Evolutionary conservation across 2,888 invertebrate genomes (phyloP).

Genomic region (Lumbricus terrestris): DNA sequence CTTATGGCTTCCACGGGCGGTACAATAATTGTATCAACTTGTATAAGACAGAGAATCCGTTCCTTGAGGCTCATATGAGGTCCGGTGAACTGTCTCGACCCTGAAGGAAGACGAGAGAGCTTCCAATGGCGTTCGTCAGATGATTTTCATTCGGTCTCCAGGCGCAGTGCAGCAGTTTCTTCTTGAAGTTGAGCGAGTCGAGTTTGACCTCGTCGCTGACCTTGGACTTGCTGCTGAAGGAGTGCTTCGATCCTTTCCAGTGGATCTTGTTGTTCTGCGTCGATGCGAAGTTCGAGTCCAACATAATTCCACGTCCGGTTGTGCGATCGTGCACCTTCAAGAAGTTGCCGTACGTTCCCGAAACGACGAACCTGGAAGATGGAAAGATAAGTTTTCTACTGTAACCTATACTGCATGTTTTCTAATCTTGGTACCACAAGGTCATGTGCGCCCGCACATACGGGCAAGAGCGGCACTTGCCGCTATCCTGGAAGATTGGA

Average conservation of each 20-base stretch:
- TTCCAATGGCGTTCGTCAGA: conserved; percentile 97
- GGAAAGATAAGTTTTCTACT: neutral
- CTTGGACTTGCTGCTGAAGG: conserved; percentile 81
- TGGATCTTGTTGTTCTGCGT: conserved; percentile 93
- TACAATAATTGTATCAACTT: too few species aligned
- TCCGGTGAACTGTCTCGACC: neutral
- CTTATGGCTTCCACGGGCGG: too few species aligned
- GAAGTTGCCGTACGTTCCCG: conserved; percentile 99
- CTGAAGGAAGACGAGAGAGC: conserved; percentile 75
- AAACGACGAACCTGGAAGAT: conserved; percentile 80
- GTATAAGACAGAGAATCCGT: too few species aligned
- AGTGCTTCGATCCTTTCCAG: conserved; percentile 70
- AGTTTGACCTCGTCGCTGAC: conserved; percentile 74
- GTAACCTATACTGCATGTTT: too few species aligned
- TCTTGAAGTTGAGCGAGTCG: conserved; percentile 97
- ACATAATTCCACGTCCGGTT: conserved; percentile 82
- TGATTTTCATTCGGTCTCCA: conserved; percentile 99
- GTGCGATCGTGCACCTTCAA: conserved; percentile 89
- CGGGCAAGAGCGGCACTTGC: too few species aligned
- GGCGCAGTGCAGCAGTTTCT: conserved; percentile 96
- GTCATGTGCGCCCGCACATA: too few species aligned
- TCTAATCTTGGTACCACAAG: neutral
- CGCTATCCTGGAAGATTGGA: too few species aligned
- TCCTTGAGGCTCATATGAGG: neutral
- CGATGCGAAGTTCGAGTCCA: conserved; percentile 77